Evolutionary conservation across 2,888 invertebrate species (phyloP).

Genomic region (Cheilosia urbana): DNA sequence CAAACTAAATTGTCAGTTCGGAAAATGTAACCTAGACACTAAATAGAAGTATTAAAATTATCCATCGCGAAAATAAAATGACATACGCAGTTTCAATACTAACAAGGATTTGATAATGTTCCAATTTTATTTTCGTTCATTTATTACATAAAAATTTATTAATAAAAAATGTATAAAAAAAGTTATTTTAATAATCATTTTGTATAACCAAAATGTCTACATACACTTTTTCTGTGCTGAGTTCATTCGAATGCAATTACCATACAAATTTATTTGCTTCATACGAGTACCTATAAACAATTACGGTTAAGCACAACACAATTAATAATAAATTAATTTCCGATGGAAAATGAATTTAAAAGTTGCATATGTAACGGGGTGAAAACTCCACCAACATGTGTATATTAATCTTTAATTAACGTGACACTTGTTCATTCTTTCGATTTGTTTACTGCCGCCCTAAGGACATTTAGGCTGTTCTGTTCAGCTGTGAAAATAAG

Average conservation of each 20-base stretch:
- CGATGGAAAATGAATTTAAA: slow-evolving; percentile 11
- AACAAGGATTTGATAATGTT: too few relatives aligned
- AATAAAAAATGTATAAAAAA: neutral
- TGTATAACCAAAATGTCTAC: neutral
- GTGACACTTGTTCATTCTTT: slow-evolving; percentile 14
- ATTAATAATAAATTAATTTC: slow-evolving; percentile 47
- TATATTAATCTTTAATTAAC: slow-evolving; percentile 46
- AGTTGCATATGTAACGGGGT: neutral
- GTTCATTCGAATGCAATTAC: slow-evolving; percentile 21
- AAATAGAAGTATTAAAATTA: too few relatives aligned
- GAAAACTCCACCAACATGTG: slow-evolving; percentile 19
- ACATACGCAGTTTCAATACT: too few relatives aligned
- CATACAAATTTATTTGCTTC: slow-evolving; percentile 19
- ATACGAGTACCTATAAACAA: slow-evolving; percentile 24
- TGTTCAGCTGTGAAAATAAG: slow-evolving; percentile 12
- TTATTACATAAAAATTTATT: slow-evolving; percentile 10
- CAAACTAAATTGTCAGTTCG: too few relatives aligned
- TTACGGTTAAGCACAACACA: slow-evolving; percentile 31
- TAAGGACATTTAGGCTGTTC: slow-evolving; percentile 11
- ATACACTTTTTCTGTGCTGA: neutral
- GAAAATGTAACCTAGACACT: too few relatives aligned
- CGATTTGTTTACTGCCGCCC: neutral
- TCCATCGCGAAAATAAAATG: too few relatives aligned
- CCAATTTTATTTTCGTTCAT: neutral
- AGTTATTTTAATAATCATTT: slow-evolving; percentile 7